Base-by-base conservation (phyloP, 2,888 invertebrate genomes). In the Pachycephus smyrnensis region DNA sequence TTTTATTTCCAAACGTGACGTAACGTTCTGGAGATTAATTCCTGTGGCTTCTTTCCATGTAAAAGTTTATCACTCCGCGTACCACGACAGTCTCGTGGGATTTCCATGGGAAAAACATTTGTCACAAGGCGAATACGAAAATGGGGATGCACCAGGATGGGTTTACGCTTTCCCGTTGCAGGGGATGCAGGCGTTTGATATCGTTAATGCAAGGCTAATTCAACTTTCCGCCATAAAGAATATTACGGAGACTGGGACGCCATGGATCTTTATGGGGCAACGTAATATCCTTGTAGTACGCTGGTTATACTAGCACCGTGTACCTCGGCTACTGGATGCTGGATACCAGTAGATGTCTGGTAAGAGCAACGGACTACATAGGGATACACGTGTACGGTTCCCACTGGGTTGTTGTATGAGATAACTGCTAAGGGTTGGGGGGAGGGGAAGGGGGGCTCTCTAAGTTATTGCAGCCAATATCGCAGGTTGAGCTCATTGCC, bases 141-240 rank as follows among this genome's bases (percentile, higher is more conserved):
- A 40, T 6, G 40, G 40, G 15, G 40, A 40, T 40, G 40, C 40
- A 40, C 15, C 40, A 15, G 40, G 40, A 32, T 40, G 40, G 31
- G 40, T 55, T n/a, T 78, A 32, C 4, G 37, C 74, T 69, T 35
- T 75, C 68, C 12, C 69, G 71, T 73, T 71, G 79, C 69, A n/a
- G 71, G 75, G 75, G 68, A 31, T 0, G 37, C 73, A 69, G 80
- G 76, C 76, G 79, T 83, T 83, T 81, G 76, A 78, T 82, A 79
- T 80, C 83, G 81, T 86, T 85, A 84, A 84, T 86, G 83, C 80
- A 77, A 81, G 80, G 80, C 83, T 83, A 84, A 85, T 85, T 81
- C 80, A 83, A 88, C 83, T 85, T 88, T 79, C 77, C 79, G 79
- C 80, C 82, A 82, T 86, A 85, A 87, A 86, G 82, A 85, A 84